Evolutionary conservation across 1,140 invertebrate species (phyloP), one percentile per base, ranked within the genome.

Genomic region (Trinorchestia longiramus): DNA sequence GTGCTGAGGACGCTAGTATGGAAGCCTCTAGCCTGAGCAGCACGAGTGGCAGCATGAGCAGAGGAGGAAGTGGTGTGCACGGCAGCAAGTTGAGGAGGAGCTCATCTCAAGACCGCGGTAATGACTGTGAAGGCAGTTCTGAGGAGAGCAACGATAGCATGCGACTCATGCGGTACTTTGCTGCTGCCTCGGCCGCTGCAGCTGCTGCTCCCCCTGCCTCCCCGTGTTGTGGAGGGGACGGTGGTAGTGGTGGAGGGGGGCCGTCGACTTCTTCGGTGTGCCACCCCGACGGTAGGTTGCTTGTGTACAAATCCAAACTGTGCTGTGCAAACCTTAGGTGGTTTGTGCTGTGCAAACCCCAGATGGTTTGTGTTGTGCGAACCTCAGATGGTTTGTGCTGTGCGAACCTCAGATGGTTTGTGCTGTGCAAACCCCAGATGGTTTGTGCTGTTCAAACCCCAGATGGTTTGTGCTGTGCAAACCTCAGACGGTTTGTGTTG

Each of bases 101-200:
- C 98, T 98, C 97, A 98, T 98, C 45, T 98, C 98, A 44, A 99
- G 99, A 97, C 99, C 99, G 92, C 43, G 98, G 99, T 87, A 99
- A 99, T 97, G 92, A 94, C 92, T 77, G 62, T 77, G 99, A 99
- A 97, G 98, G 98, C 0, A 99, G 98, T 97, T 99, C 98, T 4
- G 99, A 99, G 97, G 99, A 99, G 97, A 99, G 99, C 97, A 99
- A 99, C 97, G 99, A 99, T 97, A 99, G 98, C 97, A 96, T 96
- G 87, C 97, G 96, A 87, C 92, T 94, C 19, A 23, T 94, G 92
- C 43, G 92, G 92, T 94, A 47, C 92, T 94, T 44, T 94, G 92
- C 92, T 47, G 44, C 92, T 44, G 43, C 92, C 36, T 47, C 92
- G 3, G 43, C 92, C 40, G 92, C 43, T 45, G 92, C 92, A 41